Percentiles rank a stretch among this genome's conserved stretches.
Evolutionary conservation across 2,113 vertebrate genomes (phyloP).

Genomic region (Nesogale talazaci): DNA sequence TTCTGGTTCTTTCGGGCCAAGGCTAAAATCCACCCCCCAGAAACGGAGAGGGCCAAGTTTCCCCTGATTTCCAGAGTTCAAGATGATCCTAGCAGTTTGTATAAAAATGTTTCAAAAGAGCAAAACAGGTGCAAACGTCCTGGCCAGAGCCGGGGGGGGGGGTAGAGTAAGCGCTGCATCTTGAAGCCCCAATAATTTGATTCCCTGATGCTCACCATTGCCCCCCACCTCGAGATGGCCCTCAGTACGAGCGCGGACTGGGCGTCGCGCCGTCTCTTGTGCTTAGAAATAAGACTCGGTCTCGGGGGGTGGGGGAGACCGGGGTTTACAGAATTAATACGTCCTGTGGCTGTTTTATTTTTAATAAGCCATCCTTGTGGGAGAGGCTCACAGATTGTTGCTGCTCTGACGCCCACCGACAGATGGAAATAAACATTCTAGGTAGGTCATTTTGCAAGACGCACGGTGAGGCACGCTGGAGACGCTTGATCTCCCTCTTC

Average conservation of each 20-base stretch:
- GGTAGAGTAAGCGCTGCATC: neutral
- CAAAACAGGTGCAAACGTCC: too few species aligned
- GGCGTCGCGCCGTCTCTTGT: neutral
- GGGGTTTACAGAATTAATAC: constrained; percentile 62
- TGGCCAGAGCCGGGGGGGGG: neutral
- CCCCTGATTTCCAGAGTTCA: neutral
- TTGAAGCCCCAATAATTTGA: neutral
- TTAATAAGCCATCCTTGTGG: constrained; percentile 56
- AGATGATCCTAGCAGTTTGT: neutral
- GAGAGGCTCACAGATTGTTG: constrained; percentile 45
- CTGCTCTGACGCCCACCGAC: constrained; percentile 25
- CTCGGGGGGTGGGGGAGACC: neutral
- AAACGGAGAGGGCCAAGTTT: neutral
- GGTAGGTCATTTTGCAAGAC: constrained; percentile 53
- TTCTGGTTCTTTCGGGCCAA: neutral
- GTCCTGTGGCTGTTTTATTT: constrained; percentile 57
- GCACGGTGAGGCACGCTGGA: neutral
- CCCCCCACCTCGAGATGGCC: neutral
- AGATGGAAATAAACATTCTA: constrained; percentile 49
- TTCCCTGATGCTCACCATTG: neutral
- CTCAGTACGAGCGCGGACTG: neutral
- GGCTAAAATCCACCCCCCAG: neutral
- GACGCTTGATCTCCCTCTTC: neutral
- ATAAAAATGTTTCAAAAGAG: neutral
- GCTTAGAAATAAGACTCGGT: constrained; percentile 63